phyloP scores from a whole-genome alignment of 2,113 vertebrate species.

The Elaphurus davidianus region DNA sequence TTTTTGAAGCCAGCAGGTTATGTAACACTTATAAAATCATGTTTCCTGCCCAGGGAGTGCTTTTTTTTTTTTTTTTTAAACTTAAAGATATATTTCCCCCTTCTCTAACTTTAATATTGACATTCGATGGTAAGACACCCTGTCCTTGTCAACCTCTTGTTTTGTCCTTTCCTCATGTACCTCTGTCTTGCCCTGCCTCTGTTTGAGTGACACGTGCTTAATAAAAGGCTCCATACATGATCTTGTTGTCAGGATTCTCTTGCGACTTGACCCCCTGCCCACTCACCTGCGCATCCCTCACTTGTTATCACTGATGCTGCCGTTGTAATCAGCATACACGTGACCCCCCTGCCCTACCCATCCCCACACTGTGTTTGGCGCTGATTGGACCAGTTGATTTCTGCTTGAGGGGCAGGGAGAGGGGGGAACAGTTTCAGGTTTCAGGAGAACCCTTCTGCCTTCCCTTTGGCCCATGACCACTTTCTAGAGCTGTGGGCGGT shows the following conservation, averaged over 20 bases:
- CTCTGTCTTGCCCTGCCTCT: neutral
- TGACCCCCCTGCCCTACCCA: neutral
- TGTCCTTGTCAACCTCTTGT: neutral
- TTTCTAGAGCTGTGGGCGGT: neutral
- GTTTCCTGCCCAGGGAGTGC: neutral
- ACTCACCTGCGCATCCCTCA: neutral
- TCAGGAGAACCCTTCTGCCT: neutral
- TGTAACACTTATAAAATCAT: neutral
- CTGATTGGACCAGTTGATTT: neutral
- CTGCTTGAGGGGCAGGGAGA: neutral
- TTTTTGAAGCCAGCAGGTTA: neutral
- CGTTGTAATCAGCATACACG: neutral
- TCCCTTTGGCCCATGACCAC: neutral
- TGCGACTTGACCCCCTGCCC: neutral
- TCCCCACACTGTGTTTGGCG: neutral
- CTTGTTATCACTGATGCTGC: neutral
- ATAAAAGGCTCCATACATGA: neutral
- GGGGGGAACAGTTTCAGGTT: neutral
- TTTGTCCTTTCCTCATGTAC: rapidly evolving
- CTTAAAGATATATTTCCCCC: neutral
- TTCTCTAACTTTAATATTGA: neutral
- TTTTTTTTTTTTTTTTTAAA: too few relatives aligned
- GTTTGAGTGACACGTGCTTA: neutral
- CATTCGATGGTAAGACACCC: neutral
- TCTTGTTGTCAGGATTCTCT: neutral